phyloP scores from a whole-genome alignment of 1,140 invertebrate genomes.

The Saccostrea cuccullata region DNA sequence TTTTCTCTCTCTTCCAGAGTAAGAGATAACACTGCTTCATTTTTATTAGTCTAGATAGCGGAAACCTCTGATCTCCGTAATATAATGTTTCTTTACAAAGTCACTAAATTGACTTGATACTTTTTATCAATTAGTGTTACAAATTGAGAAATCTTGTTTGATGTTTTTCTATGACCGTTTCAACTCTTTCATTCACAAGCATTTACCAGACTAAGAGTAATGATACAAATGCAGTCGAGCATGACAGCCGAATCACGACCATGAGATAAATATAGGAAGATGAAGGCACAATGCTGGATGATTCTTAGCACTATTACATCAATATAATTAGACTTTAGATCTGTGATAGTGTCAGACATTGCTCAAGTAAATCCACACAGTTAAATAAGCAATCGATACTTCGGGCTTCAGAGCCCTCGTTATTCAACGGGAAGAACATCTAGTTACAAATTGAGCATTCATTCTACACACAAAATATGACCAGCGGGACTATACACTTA shows the following conservation, averaged over 20 bases:
- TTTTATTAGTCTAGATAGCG: neutral
- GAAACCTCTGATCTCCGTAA: neutral
- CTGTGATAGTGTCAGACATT: constrained; percentile 37
- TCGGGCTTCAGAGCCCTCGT: neutral
- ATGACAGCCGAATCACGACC: neutral
- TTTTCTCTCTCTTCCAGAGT: neutral
- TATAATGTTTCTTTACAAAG: neutral
- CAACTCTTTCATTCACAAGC: constrained; percentile 34
- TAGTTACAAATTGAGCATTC: constrained; percentile 34
- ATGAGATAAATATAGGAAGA: constrained; percentile 10
- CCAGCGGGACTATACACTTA: constrained; percentile 6
- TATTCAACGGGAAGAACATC: constrained; percentile 6
- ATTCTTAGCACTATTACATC: constrained; percentile 35
- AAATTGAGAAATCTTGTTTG: neutral
- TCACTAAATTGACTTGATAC: neutral
- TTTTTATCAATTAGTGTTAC: constrained; percentile 16
- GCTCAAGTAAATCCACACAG: constrained; percentile 29
- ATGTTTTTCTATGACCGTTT: constrained; percentile 29
- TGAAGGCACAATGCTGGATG: constrained; percentile 34
- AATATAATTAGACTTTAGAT: constrained; percentile 32
- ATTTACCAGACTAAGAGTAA: constrained; percentile 23
- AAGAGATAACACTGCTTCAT: constrained; percentile 5
- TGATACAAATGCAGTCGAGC: neutral
- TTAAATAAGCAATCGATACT: constrained; percentile 22
- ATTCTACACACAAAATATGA: constrained; percentile 17